Conservation (phyloP, 2,888 invertebrate species). For the Hypomecis punctinalis region DNA sequence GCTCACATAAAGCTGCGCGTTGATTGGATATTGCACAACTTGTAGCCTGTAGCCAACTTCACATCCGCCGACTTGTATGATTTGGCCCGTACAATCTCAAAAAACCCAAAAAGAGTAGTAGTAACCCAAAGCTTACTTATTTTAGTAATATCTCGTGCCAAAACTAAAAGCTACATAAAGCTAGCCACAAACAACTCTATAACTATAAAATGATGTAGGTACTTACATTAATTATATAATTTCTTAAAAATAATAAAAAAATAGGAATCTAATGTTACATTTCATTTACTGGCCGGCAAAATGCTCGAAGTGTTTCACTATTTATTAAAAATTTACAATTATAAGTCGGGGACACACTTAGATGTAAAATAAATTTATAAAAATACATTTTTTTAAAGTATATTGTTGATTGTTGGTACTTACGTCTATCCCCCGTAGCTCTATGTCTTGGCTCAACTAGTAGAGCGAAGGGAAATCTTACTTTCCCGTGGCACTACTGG, state of each 20-base stretch:
- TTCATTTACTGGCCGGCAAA: constrained; percentile 71
- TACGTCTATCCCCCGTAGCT: too few relatives aligned
- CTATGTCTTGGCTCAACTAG: too few relatives aligned
- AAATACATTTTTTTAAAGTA: too few relatives aligned
- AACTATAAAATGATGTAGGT: constrained; percentile 8
- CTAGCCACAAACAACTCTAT: constrained; percentile 6
- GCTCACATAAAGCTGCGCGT: too few relatives aligned
- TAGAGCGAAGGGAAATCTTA: too few relatives aligned
- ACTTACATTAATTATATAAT: constrained; percentile 14
- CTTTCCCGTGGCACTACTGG: too few relatives aligned
- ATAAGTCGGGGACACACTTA: constrained; percentile 11
- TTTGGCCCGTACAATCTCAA: too few relatives aligned
- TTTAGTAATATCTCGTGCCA: not conserved
- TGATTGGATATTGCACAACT: too few relatives aligned
- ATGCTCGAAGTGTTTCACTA: constrained; percentile 55
- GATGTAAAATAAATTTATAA: not conserved
- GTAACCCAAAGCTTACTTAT: not conserved
- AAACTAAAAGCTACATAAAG: not conserved
- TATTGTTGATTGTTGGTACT: too few relatives aligned
- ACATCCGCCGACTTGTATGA: too few relatives aligned
- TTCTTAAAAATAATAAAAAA: constrained; percentile 28
- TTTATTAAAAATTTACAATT: constrained; percentile 12
- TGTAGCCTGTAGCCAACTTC: too few relatives aligned
- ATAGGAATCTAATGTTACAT: constrained; percentile 52
- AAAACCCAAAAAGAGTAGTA: too few relatives aligned